Conservation (phyloP, 2,113 vertebrate species). For the Etheostoma spectabile region DNA sequence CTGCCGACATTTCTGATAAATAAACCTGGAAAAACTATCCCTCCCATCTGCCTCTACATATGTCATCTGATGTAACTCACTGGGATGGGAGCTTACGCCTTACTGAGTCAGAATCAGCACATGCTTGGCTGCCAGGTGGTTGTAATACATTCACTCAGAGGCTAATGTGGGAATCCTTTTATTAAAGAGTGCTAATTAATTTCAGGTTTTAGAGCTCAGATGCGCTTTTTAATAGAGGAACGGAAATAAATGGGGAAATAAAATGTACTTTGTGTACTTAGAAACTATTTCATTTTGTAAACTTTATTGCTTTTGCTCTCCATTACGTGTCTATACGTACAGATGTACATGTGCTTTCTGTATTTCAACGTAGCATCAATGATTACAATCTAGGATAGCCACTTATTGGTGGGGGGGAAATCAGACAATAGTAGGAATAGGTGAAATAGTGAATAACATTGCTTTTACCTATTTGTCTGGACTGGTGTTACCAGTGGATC, state of each 20-base stretch:
- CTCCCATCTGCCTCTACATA: conserved; percentile 80
- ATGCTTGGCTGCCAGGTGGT: conserved; percentile 66
- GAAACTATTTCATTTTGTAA: not conserved
- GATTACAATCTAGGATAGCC: not conserved
- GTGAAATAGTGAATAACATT: not conserved
- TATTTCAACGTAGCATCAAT: not conserved
- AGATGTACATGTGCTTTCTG: not conserved
- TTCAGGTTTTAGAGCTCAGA: conserved; percentile 12
- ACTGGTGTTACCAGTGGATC: too few species aligned
- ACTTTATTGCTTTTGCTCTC: not conserved
- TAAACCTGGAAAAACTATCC: conserved; percentile 75
- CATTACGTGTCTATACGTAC: not conserved
- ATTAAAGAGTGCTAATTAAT: conserved; percentile 33
- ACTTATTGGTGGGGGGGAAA: not conserved
- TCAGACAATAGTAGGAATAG: not conserved
- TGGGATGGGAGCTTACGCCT: conserved; percentile 65
- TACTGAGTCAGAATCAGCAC: conserved; percentile 64
- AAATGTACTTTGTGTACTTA: not conserved
- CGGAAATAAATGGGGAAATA: not conserved
- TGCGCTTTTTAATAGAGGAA: not conserved
- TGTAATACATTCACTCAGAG: conserved; percentile 53
- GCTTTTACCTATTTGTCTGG: not conserved
- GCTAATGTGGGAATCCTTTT: conserved; percentile 34
- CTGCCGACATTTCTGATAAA: conserved; percentile 75
- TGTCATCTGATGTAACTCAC: conserved; percentile 76